Conservation (phyloP, 2,888 invertebrate genomes). For the Drosophila quasianomalipes region DNA sequence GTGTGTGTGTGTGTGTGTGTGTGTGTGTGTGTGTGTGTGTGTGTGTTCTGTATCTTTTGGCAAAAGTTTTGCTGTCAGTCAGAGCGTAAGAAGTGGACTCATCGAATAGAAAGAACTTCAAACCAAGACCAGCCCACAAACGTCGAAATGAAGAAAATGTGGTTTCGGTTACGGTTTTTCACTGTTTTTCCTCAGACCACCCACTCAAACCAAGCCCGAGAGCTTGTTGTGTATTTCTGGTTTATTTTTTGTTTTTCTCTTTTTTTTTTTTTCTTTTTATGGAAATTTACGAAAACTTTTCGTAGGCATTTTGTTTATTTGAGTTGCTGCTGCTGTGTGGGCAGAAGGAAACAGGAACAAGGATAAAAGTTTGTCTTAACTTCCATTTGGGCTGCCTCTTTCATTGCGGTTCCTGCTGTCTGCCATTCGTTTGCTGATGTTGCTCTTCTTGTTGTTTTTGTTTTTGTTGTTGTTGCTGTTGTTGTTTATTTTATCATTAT, state of each 20-base stretch:
- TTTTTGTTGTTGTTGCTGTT: conserved; percentile 39
- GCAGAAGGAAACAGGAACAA: conserved; percentile 27
- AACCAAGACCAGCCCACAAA: conserved; percentile 64
- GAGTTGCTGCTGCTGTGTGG: conserved; percentile 30
- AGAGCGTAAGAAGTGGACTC: conserved; percentile 43
- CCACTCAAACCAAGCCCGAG: conserved; percentile 23
- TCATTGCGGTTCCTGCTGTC: conserved; percentile 50
- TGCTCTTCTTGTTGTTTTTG: conserved; percentile 34
- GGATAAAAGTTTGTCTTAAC: conserved; percentile 62
- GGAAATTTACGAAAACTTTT: conserved; percentile 74
- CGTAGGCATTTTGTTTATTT: conserved; percentile 77
- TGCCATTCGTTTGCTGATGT: conserved; percentile 44
- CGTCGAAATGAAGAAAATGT: conserved; percentile 80
- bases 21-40: conserved; percentile 22
- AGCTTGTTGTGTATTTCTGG: conserved; percentile 57
- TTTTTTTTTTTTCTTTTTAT: conserved; percentile 56
- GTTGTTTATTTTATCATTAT: conserved; percentile 82
- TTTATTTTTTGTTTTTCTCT: conserved; percentile 12
- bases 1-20: conserved; percentile 27
- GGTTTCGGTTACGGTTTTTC: conserved; percentile 83
- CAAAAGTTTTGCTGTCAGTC: conserved; percentile 57
- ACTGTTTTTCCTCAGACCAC: conserved; percentile 64
- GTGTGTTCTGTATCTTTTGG: conserved; percentile 19
- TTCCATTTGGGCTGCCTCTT: conserved; percentile 50
- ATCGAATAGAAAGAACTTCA: conserved; percentile 41